Conservation (phyloP, 2,113 vertebrate genomes). For the Thamnophis sirtalis region DNA sequence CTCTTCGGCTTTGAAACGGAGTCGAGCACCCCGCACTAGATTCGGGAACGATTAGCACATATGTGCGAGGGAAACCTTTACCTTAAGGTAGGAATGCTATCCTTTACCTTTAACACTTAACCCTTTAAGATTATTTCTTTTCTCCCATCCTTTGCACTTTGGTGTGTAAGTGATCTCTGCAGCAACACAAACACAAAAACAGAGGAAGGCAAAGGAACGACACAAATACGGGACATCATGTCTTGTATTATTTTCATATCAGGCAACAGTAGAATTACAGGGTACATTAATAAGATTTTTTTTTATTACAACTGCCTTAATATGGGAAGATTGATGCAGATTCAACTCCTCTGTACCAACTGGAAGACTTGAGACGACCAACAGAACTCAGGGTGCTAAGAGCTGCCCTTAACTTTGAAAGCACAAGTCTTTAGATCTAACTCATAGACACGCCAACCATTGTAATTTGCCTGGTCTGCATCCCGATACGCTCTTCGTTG, state of each 20-base stretch:
- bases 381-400: background rate
- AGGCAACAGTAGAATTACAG: background rate
- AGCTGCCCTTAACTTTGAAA: background rate
- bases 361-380: background rate
- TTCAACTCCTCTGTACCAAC: background rate
- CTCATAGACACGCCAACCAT: background rate
- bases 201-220: background rate
- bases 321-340: background rate
- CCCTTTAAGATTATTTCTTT: background rate
- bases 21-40: too few relatives aligned
- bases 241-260: background rate
- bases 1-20: too few relatives aligned
- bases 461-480: background rate
- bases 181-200: background rate
- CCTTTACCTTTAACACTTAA: too few relatives aligned
- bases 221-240: background rate
- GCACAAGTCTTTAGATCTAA: background rate
- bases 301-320: background rate
- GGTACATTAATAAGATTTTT: background rate
- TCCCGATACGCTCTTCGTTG: background rate
- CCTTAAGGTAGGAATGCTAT: too few relatives aligned
- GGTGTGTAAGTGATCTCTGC: background rate
- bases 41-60: too few relatives aligned
- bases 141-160: background rate
- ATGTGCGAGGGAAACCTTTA: too few relatives aligned